Evolutionary conservation across 2,888 invertebrate species (phyloP).

Genomic region (Nebria salina): DNA sequence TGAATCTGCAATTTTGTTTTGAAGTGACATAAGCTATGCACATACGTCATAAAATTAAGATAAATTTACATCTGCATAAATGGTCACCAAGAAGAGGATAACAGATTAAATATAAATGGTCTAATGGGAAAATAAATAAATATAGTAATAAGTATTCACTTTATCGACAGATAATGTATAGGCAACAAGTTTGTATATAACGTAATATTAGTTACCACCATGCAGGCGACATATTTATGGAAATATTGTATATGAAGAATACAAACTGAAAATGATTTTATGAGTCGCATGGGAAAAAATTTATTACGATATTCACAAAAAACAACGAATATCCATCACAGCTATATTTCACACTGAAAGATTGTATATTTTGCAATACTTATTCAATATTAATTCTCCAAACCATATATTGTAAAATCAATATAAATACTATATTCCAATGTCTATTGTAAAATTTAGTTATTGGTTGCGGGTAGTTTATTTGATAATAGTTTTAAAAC

Average conservation of each 20-base stretch:
- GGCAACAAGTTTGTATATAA: neutral
- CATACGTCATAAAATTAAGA: too few species aligned
- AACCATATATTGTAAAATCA: neutral
- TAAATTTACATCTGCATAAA: too few species aligned
- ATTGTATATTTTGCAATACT: neutral
- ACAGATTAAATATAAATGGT: too few species aligned
- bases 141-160: too few species aligned
- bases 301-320: neutral
- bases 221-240: neutral
- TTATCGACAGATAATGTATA: neutral
- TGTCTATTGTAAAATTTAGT: too few species aligned
- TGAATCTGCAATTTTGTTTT: too few species aligned
- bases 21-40: too few species aligned
- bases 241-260: neutral
- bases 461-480: too few species aligned
- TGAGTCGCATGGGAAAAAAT: neutral
- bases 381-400: neutral
- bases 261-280: neutral
- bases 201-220: neutral
- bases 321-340: neutral
- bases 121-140: too few species aligned
- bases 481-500: too few species aligned
- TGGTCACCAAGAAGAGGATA: too few species aligned
- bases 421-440: neutral
- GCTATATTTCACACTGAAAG: neutral